Percentiles rank a stretch among this genome's conserved stretches.
phyloP scores from a whole-genome alignment of 2,888 invertebrate genomes.

The Syrista parreyssii region DNA sequence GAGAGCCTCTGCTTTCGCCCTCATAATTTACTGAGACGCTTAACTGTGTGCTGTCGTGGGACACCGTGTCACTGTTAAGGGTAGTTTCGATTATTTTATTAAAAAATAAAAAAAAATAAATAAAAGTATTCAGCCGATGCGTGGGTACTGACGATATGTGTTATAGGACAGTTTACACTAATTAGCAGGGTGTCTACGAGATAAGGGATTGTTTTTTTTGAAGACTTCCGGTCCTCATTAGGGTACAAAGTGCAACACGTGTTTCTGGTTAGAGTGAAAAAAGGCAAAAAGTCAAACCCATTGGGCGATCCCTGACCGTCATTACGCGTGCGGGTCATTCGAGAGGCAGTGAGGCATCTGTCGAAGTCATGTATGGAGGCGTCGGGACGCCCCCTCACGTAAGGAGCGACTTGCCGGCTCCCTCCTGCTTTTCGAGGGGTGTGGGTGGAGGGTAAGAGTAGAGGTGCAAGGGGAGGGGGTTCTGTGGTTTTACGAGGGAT shows the following conservation, averaged over 20 bases:
- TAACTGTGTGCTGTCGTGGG: not conserved
- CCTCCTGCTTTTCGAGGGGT: no score
- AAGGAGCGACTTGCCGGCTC: not conserved
- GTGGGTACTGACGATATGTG: not conserved
- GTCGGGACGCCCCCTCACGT: not conserved
- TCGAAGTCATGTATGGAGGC: not conserved
- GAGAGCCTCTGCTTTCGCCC: constrained; percentile 56
- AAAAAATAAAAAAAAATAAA: no score
- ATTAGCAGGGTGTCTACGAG: not conserved
- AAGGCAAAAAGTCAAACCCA: not conserved
- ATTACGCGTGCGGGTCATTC: not conserved
- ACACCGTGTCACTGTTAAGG: not conserved
- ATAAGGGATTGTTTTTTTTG: no score
- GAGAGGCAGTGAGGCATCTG: not conserved
- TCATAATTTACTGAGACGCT: constrained; percentile 53
- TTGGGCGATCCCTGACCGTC: not conserved
- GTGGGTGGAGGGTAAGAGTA: no score
- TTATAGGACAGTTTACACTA: not conserved
- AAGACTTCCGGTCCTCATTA: not conserved
- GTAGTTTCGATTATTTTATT: not conserved
- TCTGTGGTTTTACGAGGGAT: not conserved
- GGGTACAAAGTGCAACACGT: not conserved
- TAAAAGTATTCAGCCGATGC: not conserved
- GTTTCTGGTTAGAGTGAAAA: not conserved
- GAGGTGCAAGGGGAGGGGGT: not conserved